phyloP scores from a whole-genome alignment of 1,140 invertebrate species.

The Doryteuthis pealeii region DNA sequence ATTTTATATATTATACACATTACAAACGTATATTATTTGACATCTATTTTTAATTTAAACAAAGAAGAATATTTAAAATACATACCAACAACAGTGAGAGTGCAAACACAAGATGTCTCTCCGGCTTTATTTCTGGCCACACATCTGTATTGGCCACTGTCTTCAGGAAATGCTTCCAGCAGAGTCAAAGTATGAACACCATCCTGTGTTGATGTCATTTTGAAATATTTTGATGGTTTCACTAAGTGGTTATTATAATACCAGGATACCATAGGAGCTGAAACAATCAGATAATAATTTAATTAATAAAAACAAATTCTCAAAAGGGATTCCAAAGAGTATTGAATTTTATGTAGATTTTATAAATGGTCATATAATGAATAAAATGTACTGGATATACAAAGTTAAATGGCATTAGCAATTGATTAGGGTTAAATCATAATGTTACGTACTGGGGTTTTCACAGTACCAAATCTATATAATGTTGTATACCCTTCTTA shows the following conservation, averaged over 20 bases:
- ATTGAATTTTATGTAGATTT: neutral
- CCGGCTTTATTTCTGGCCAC: conserved; percentile 74
- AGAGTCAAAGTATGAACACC: conserved; percentile 75
- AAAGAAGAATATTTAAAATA: neutral
- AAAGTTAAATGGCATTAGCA: too few relatives aligned
- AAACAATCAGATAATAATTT: conserved; percentile 33
- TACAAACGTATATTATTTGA: too few relatives aligned
- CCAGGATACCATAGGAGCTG: conserved; percentile 85
- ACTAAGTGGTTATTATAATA: conserved; percentile 89
- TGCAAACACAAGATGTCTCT: conserved; percentile 50
- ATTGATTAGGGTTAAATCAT: too few relatives aligned
- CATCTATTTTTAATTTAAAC: too few relatives aligned
- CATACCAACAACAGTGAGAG: conserved; percentile 57
- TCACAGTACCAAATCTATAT: too few relatives aligned
- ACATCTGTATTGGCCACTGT: conserved; percentile 90
- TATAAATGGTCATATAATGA: too few relatives aligned
- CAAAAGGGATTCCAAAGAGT: neutral
- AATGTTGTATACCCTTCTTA: too few relatives aligned
- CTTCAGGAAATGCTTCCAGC: conserved; percentile 63
- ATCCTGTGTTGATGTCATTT: conserved; percentile 83
- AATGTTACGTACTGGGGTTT: too few relatives aligned
- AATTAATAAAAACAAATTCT: conserved; percentile 3
- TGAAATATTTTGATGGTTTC: conserved; percentile 95
- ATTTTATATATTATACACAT: too few relatives aligned
- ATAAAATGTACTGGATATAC: too few relatives aligned